Conservation (phyloP, 1,140 invertebrate genomes). For the Wasmannia auropunctata region DNA sequence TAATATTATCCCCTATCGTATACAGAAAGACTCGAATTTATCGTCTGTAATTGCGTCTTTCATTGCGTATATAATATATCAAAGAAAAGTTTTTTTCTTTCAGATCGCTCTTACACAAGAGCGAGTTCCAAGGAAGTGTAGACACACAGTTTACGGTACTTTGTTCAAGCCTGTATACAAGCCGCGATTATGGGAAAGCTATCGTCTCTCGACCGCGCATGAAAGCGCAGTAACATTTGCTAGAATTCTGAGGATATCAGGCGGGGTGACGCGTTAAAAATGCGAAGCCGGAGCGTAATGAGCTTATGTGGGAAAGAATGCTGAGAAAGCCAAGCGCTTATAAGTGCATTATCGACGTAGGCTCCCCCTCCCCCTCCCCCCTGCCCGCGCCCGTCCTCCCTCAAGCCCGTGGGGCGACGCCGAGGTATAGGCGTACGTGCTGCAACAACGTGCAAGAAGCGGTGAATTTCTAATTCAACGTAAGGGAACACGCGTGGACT, state of each 20-base stretch:
- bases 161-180: neutral
- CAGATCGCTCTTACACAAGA: neutral
- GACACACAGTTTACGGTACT: neutral
- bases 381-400: neutral
- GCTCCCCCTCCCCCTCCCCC: neutral
- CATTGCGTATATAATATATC: neutral
- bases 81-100: neutral
- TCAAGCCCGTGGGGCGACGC: slow-evolving; percentile 3
- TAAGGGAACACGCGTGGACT: slow-evolving; percentile 27
- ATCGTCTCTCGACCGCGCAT: neutral
- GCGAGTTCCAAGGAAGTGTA: neutral
- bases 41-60: neutral
- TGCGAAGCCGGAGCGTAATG: slow-evolving; percentile 25
- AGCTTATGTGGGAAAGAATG: slow-evolving; percentile 53
- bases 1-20: neutral
- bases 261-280: slow-evolving; percentile 42
- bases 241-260: slow-evolving; percentile 27
- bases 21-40: neutral
- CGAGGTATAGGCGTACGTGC: slow-evolving; percentile 29
- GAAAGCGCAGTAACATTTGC: slow-evolving; percentile 26
- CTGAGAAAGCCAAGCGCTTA: slow-evolving; percentile 34
- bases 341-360: slow-evolving; percentile 45
- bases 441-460: slow-evolving; percentile 14
- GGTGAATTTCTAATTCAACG: slow-evolving; percentile 49
- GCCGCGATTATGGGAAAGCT: slow-evolving; percentile 21